Conservation (phyloP, 2,797 vertebrate genomes). For the Melanotaenia boesemani region DNA sequence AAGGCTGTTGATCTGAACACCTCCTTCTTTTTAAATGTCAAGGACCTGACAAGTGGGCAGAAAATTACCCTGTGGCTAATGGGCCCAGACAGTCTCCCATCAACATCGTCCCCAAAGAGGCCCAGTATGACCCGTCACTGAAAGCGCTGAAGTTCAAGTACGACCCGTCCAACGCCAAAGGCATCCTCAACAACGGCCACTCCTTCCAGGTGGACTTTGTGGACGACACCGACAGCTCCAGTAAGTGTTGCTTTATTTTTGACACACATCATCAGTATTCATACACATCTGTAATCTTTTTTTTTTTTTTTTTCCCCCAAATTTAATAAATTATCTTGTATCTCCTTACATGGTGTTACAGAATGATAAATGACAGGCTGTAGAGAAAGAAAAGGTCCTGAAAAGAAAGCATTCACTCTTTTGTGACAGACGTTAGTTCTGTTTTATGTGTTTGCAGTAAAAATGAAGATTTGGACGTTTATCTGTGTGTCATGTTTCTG, state of each 20-base stretch:
- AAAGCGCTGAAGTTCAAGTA: conserved; percentile 87
- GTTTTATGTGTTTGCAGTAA: neutral
- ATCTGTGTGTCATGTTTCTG: conserved; percentile 4
- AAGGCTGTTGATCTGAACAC: too few species aligned
- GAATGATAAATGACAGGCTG: too few species aligned
- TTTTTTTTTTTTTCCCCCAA: too few species aligned
- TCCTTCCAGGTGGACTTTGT: conserved; percentile 93
- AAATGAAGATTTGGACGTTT: neutral
- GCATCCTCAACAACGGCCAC: conserved; percentile 93
- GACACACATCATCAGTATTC: too few species aligned
- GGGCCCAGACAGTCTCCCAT: conserved; percentile 95
- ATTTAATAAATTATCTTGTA: too few species aligned
- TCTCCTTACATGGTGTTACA: too few species aligned
- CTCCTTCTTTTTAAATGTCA: too few species aligned
- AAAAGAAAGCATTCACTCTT: neutral
- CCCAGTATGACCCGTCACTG: conserved; percentile 85
- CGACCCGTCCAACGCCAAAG: conserved; percentile 84
- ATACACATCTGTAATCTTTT: neutral
- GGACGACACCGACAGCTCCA: conserved; percentile 89
- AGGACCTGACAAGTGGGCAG: conserved; percentile 91
- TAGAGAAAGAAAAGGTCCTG: too few species aligned
- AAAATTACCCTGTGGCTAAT: conserved; percentile 87
- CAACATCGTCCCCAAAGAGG: conserved; percentile 88
- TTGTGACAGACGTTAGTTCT: neutral
- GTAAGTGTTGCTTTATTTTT: conserved; percentile 77